Percentiles rank a stretch among this genome's conserved stretches.
Evolutionary conservation across 2,113 vertebrate genomes (phyloP).

Genomic region (Thryonomys swinderianus): DNA sequence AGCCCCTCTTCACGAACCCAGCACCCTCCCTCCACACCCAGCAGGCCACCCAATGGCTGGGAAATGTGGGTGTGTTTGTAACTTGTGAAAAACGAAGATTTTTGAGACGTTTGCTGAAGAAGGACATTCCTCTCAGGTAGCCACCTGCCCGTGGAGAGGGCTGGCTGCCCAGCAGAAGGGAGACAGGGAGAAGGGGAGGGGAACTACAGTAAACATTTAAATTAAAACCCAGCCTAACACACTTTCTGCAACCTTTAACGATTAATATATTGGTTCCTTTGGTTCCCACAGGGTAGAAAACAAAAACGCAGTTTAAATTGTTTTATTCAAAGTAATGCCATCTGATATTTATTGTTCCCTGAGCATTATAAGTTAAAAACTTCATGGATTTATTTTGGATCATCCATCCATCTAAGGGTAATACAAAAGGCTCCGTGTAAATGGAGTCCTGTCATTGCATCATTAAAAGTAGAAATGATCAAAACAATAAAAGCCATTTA

Average conservation of each 20-base stretch:
- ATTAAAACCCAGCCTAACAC: conserved; percentile 18
- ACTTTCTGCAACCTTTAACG: conserved; percentile 31
- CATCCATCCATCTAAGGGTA: not conserved
- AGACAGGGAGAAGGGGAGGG: not conserved
- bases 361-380: not conserved
- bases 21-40: not conserved
- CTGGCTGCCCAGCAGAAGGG: not conserved
- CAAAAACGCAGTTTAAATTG: conserved; percentile 49
- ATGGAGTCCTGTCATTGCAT: not conserved
- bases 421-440: not conserved
- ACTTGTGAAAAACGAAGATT: not conserved
- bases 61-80: not conserved
- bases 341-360: conserved; percentile 33
- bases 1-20: too few species aligned
- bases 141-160: not conserved
- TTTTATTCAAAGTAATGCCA: conserved; percentile 56
- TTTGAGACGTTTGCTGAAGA: not conserved
- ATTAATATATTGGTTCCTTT: not conserved
- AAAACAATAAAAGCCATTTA: conserved; percentile 38
- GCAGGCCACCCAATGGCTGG: rapidly evolving
- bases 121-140: not conserved
- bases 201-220: not conserved
- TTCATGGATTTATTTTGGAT: conserved; percentile 8
- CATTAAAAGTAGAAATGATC: conserved; percentile 48
- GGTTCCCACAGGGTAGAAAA: conserved; percentile 23